phyloP scores from a whole-genome alignment of 2,888 invertebrate species.

The Tyria jacobaeae region DNA sequence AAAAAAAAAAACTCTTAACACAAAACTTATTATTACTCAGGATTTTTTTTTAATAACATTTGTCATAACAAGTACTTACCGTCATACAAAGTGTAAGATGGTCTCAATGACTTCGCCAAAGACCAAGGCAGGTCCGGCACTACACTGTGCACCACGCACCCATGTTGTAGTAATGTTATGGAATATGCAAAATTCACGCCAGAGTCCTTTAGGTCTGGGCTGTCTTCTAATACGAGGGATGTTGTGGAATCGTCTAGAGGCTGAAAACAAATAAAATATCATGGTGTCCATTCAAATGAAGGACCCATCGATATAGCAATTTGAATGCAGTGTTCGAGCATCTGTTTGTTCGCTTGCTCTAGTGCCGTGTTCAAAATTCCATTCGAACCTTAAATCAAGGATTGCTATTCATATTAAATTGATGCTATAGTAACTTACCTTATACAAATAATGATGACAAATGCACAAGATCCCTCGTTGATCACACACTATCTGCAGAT shows the following conservation, averaged over 20 bases:
- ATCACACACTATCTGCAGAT: slow-evolving; percentile 92
- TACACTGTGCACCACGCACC: slow-evolving; percentile 93
- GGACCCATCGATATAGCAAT: no score
- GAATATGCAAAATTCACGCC: slow-evolving; percentile 95
- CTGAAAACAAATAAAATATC: slow-evolving; percentile 56
- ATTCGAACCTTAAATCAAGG: no score
- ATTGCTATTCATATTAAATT: no score
- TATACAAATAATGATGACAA: slow-evolving; percentile 94
- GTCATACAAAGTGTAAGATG: slow-evolving; percentile 91
- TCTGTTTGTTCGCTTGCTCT: no score
- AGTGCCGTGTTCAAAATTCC: no score
- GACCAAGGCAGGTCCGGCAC: slow-evolving; percentile 93
- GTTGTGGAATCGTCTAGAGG: slow-evolving; percentile 87
- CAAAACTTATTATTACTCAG: no score
- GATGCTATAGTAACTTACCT: slow-evolving; percentile 82
- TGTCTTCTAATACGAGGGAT: slow-evolving; percentile 82
- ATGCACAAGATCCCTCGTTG: slow-evolving; percentile 89
- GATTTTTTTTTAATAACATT: no score
- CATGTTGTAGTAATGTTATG: slow-evolving; percentile 93
- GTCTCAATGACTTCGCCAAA: slow-evolving; percentile 91
- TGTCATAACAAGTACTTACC: slow-evolving; percentile 64
- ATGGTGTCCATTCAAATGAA: background rate
- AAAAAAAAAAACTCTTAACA: no score
- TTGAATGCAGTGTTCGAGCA: no score
- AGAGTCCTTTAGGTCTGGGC: slow-evolving; percentile 86